A percentile compares a stretch with the other conserved stretches of the same genome.
Conservation (phyloP, 2,113 vertebrate species). For the Solenodon paradoxus region DNA sequence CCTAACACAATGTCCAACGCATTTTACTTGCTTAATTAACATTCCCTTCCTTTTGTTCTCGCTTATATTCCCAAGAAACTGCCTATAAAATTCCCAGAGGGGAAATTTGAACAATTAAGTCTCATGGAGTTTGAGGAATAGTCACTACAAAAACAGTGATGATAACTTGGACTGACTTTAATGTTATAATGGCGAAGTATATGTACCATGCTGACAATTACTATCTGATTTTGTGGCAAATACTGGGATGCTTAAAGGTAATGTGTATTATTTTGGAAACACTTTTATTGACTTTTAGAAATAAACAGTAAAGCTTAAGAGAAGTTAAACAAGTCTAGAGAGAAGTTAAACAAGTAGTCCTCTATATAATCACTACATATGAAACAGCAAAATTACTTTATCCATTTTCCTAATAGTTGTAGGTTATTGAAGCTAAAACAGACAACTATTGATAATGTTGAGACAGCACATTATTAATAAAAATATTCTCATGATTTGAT, state of each 20-base stretch:
- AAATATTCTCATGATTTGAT: background rate
- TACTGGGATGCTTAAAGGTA: background rate
- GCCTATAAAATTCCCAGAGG: background rate
- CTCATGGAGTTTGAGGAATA: background rate
- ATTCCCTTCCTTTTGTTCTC: background rate
- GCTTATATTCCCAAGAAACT: background rate
- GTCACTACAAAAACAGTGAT: background rate
- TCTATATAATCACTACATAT: background rate
- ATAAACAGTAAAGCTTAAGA: background rate
- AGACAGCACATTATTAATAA: background rate
- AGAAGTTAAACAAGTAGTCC: background rate
- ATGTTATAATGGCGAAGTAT: background rate
- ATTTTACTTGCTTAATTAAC: background rate
- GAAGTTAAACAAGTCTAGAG: no score
- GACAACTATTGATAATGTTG: background rate
- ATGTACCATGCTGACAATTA: background rate
- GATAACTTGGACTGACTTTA: background rate
- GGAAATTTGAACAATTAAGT: background rate
- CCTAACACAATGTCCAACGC: background rate
- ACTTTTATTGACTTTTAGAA: background rate
- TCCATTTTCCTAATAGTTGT: background rate
- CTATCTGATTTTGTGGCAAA: background rate
- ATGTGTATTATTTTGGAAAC: background rate
- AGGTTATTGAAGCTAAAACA: background rate
- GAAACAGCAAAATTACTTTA: background rate